phyloP scores from a whole-genome alignment of 2,113 vertebrate genomes.

The Setophaga petechia region DNA sequence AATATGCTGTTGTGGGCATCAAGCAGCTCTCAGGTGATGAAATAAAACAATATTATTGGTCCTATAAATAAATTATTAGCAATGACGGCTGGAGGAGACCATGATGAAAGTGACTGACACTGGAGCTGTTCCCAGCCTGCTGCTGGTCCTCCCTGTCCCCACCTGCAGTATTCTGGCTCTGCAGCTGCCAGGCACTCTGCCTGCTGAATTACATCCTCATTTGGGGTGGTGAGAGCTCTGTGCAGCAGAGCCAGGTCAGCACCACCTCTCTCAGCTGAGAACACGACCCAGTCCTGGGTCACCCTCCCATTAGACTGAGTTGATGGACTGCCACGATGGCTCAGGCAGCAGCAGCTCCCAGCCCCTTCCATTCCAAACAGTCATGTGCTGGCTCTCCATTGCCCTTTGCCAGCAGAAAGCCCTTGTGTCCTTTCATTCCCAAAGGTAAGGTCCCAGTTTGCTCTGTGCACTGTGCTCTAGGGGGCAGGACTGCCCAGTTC shows the following conservation, averaged over 20 bases:
- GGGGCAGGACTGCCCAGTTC: not conserved
- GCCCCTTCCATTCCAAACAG: not conserved
- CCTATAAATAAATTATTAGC: not conserved
- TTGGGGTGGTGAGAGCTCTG: not conserved
- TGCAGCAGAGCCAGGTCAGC: conserved; percentile 7
- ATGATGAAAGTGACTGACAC: not conserved
- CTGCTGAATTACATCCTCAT: not conserved
- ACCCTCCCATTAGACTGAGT: not conserved
- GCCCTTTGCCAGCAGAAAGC: not conserved
- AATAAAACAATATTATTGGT: not conserved
- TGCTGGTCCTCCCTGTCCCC: not conserved
- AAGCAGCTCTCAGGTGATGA: not conserved
- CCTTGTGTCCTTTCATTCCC: not conserved
- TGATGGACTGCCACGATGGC: not conserved
- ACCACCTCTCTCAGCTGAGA: not conserved
- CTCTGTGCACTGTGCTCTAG: not conserved
- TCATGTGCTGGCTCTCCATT: not conserved
- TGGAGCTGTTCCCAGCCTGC: not conserved
- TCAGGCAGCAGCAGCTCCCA: not conserved
- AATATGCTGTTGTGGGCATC: not conserved
- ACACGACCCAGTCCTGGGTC: accelerated
- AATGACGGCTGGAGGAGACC: not conserved
- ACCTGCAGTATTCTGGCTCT: not conserved
- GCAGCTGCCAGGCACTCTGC: not conserved
- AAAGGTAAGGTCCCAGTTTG: not conserved